These are phyloP conservation scores for Gobiocypris rarus DNA, from an alignment of 2,113 vertebrate genomes.

Conservation along the genomic window DNA sequence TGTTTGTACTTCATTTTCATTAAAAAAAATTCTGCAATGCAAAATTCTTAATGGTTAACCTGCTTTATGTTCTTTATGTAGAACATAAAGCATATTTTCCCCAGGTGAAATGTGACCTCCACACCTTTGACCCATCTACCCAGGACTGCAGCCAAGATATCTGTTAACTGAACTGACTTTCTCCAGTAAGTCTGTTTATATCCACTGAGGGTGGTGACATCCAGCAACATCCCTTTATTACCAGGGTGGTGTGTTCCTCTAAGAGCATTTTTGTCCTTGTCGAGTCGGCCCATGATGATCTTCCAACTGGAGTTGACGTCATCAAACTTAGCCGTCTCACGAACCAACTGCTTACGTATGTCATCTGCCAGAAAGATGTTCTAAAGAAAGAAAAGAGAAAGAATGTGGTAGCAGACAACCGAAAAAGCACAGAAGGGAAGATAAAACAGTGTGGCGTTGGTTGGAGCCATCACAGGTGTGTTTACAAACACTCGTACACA, in stretches of 20 bases:
- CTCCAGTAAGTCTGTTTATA: not conserved
- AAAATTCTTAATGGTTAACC: not conserved
- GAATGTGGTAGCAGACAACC: slow-evolving; percentile 46
- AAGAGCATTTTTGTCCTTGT: slow-evolving; percentile 80
- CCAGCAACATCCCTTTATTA: slow-evolving; percentile 56
- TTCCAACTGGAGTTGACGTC: slow-evolving; percentile 82
- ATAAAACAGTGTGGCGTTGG: slow-evolving; percentile 38
- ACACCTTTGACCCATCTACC: not conserved
- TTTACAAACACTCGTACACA: slow-evolving; percentile 45
- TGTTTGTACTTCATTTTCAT: not conserved
- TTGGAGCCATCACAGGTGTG: slow-evolving; percentile 43
- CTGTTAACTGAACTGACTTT: not conserved
- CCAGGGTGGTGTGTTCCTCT: slow-evolving; percentile 83
- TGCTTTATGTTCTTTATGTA: not conserved
- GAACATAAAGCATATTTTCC: too few relatives aligned
- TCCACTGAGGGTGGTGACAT: not conserved
- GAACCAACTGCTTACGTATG: slow-evolving; percentile 85
- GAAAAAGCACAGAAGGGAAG: slow-evolving; percentile 54
- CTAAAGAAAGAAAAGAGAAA: slow-evolving; percentile 63
- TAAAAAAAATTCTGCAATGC: too few relatives aligned
- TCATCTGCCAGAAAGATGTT: slow-evolving; percentile 90
- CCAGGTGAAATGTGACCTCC: not conserved
- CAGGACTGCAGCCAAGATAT: not conserved
- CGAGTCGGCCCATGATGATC: slow-evolving; percentile 77
- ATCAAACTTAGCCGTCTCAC: slow-evolving; percentile 82